Evolutionary conservation across 1,140 invertebrate genomes (phyloP).

Genomic region (Eurosta solidaginis): DNA sequence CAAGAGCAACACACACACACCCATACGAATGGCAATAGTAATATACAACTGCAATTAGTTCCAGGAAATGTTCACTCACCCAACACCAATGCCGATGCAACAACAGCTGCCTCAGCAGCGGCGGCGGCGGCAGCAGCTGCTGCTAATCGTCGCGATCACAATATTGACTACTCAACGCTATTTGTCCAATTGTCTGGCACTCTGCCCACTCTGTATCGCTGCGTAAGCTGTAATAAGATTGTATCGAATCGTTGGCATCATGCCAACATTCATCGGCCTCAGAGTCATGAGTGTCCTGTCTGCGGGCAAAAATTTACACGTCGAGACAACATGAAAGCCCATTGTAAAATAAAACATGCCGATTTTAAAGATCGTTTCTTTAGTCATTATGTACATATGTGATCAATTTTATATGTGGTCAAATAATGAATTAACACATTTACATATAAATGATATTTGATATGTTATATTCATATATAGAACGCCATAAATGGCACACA

Average conservation of each 20-base stretch:
- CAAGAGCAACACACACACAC: neutral
- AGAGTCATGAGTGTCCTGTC: slow-evolving; percentile 71
- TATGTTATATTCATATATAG: too few species aligned
- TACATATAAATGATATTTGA: neutral
- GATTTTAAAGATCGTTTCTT: slow-evolving; percentile 61
- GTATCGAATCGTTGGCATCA: slow-evolving; percentile 76
- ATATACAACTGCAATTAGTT: neutral
- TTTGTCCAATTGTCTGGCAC: slow-evolving; percentile 58
- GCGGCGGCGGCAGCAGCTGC: slow-evolving; percentile 49
- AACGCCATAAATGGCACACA: neutral
- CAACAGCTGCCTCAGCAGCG: slow-evolving; percentile 35
- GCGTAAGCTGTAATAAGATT: slow-evolving; percentile 69
- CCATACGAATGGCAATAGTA: neutral
- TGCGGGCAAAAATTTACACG: slow-evolving; percentile 71
- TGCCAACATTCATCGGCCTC: slow-evolving; percentile 71
- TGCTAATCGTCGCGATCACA: slow-evolving; percentile 56
- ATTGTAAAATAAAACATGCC: slow-evolving; percentile 72
- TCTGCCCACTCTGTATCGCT: slow-evolving; percentile 56
- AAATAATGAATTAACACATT: slow-evolving; percentile 37
- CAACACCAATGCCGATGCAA: slow-evolving; percentile 32
- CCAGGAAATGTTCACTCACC: neutral
- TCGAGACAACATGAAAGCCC: slow-evolving; percentile 73
- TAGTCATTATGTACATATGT: slow-evolving; percentile 61
- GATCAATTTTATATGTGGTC: slow-evolving; percentile 62
- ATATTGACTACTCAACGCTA: slow-evolving; percentile 58